phyloP scores from a whole-genome alignment of 1,140 invertebrate genomes.

The Zaprionus tsacasi region DNA sequence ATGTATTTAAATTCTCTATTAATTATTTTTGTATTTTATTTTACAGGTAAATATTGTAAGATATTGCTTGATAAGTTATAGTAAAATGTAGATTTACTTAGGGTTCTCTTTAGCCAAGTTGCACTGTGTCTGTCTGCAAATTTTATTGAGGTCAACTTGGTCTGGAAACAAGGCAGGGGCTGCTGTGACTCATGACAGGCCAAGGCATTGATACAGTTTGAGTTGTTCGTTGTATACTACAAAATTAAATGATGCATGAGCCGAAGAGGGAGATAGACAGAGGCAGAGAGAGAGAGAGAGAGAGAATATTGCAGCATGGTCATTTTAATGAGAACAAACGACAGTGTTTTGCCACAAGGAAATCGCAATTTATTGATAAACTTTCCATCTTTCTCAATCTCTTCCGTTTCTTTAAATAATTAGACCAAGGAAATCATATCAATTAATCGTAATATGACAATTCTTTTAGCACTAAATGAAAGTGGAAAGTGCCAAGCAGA shows the following conservation, averaged over 20 bases:
- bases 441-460: conserved; percentile 56
- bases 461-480: conserved; percentile 48
- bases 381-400: conserved; percentile 21
- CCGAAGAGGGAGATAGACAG: not conserved
- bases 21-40: too few species aligned
- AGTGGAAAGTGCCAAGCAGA: conserved; percentile 51
- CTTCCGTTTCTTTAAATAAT: conserved; percentile 23
- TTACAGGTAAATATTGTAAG: too few species aligned
- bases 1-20: not conserved
- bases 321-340: conserved; percentile 6
- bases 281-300: not conserved
- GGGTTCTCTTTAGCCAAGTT: conserved; percentile 13
- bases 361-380: conserved; percentile 22
- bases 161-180: conserved; percentile 26
- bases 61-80: too few species aligned
- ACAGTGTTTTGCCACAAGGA: conserved; percentile 3
- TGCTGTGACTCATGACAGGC: conserved; percentile 57
- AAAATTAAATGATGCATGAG: conserved; percentile 61
- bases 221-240: conserved; percentile 51
- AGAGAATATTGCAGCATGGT: not conserved
- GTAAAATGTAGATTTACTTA: too few species aligned
- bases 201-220: conserved; percentile 63
- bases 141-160: conserved; percentile 64
- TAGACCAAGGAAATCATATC: conserved; percentile 44
- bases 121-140: conserved; percentile 38